phyloP scores from a whole-genome alignment of 2,888 invertebrate species.

The Gastrophysa polygoni region DNA sequence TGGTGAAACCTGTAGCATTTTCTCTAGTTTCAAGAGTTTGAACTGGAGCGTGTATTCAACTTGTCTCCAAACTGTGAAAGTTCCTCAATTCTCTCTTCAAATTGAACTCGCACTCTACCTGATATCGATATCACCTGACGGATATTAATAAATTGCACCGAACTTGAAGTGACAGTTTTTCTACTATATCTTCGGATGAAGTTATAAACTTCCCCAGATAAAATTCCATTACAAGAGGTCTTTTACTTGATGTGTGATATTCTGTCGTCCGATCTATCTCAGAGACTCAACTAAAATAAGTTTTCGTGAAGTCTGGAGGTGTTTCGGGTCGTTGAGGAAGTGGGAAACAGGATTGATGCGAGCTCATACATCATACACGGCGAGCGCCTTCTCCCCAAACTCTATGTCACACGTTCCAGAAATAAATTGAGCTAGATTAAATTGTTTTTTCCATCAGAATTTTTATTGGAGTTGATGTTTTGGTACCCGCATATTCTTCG shows the following conservation, averaged over 20 bases:
- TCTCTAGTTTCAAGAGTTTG: no score
- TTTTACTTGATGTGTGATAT: constrained; percentile 24
- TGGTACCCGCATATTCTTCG: background rate
- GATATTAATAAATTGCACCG: background rate
- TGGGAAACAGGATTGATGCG: constrained; percentile 37
- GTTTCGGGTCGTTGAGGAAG: constrained; percentile 36
- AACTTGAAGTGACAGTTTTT: background rate
- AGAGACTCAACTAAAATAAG: constrained; percentile 30
- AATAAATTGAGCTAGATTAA: constrained; percentile 26
- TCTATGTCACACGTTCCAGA: constrained; percentile 23
- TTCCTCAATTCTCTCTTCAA: background rate
- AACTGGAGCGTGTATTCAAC: no score
- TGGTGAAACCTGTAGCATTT: no score
- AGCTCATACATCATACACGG: constrained; percentile 38
- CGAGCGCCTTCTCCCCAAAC: constrained; percentile 22
- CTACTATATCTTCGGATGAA: background rate
- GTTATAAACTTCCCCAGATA: background rate
- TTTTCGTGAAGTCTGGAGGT: constrained; percentile 29
- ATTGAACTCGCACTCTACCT: background rate
- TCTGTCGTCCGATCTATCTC: constrained; percentile 29
- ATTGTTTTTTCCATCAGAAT: constrained; percentile 27
- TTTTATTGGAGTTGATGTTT: constrained; percentile 24
- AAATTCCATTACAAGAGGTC: constrained; percentile 16
- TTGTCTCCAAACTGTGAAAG: background rate
- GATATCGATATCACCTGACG: background rate